Evolutionary conservation across 2,113 vertebrate genomes (phyloP).

Genomic region (Oreochromis spilurus): DNA sequence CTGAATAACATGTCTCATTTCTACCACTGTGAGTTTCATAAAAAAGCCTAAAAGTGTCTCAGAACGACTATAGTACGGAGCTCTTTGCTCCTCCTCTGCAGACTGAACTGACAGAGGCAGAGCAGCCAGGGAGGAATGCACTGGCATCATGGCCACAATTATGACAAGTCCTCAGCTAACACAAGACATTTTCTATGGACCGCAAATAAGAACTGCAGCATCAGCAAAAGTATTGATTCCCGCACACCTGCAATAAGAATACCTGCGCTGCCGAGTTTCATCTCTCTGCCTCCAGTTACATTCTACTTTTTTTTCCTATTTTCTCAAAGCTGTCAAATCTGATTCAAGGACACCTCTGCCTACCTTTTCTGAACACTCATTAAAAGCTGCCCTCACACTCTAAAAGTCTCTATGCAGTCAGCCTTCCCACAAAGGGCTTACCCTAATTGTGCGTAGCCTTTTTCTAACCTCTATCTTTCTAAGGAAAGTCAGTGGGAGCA

Average conservation of each 20-base stretch:
- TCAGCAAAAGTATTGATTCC: background rate
- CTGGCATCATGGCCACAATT: background rate
- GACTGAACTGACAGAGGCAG: background rate
- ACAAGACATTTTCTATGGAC: background rate
- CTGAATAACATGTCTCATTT: background rate
- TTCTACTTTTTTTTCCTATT: background rate
- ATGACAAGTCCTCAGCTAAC: background rate
- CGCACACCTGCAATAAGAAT: background rate
- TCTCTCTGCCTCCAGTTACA: background rate
- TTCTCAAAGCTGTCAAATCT: background rate
- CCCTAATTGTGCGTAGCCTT: background rate
- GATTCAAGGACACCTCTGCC: background rate
- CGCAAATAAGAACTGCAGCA: background rate
- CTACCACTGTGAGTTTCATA: background rate
- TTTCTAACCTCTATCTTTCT: background rate
- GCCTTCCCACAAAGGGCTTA: background rate
- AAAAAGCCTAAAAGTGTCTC: background rate
- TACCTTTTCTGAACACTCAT: background rate
- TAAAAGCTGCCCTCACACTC: background rate
- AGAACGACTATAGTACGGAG: fast-evolving
- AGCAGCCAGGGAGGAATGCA: background rate
- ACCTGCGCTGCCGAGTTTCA: background rate
- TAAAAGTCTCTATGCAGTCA: background rate
- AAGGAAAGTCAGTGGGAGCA: background rate
- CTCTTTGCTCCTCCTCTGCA: background rate